Evolutionary conservation across 2,113 vertebrate genomes (phyloP).

Genomic region (Leptosomus discolor): DNA sequence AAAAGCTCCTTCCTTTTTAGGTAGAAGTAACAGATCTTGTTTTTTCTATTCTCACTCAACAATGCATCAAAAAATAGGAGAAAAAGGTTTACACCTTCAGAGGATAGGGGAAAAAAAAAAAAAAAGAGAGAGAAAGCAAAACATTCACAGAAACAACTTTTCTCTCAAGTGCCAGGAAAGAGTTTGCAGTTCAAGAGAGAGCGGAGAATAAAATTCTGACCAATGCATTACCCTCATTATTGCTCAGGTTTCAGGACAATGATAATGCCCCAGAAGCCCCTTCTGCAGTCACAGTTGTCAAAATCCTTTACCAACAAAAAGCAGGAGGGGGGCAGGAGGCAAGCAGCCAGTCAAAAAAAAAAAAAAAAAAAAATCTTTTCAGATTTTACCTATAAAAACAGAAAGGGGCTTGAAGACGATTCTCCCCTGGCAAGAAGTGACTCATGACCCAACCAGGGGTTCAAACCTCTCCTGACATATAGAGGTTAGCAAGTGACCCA

Average conservation of each 20-base stretch:
- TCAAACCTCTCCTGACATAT: fast-evolving
- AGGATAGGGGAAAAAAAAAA: no score
- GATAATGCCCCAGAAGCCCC: background rate
- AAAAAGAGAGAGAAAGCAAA: background rate
- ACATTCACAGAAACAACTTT: background rate
- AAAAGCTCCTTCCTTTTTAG: background rate
- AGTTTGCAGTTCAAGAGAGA: background rate
- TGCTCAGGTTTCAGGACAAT: background rate
- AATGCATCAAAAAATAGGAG: background rate
- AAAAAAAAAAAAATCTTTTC: background rate
- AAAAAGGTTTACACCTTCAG: background rate
- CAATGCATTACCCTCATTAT: background rate
- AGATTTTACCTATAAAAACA: background rate
- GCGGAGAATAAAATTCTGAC: background rate
- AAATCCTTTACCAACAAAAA: background rate
- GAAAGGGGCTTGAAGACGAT: fast-evolving
- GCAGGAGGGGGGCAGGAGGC: fast-evolving
- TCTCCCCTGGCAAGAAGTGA: background rate
- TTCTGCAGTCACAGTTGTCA: background rate
- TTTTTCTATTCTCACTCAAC: background rate
- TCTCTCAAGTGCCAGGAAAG: background rate
- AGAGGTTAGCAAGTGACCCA: fast-evolving
- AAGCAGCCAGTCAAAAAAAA: background rate
- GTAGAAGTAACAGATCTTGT: background rate
- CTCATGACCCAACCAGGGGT: background rate